Evolutionary conservation across 2,113 vertebrate species (phyloP).

Genomic region (Balaeniceps rex): DNA sequence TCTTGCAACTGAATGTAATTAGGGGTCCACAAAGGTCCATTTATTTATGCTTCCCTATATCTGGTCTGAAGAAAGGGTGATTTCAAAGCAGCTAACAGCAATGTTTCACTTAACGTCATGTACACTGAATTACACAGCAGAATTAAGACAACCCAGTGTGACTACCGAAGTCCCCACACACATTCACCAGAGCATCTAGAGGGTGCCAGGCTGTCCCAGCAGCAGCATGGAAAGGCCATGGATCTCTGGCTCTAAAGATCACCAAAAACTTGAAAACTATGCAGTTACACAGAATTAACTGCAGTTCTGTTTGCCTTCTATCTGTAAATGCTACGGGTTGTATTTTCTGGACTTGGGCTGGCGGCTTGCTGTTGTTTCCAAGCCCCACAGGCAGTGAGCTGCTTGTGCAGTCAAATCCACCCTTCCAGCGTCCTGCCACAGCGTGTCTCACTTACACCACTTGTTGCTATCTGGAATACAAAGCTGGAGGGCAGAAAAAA

Average conservation of each 20-base stretch:
- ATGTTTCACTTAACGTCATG: accelerated
- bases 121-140: not conserved
- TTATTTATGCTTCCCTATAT: not conserved
- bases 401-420: not conserved
- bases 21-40: not conserved
- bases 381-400: not conserved
- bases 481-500: not conserved
- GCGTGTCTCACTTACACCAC: not conserved
- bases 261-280: not conserved
- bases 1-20: not conserved
- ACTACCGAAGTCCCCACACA: not conserved
- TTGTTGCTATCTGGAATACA: not conserved
- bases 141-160: not conserved
- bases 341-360: not conserved
- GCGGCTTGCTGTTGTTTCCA: not conserved
- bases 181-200: not conserved
- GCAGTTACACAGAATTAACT: not conserved
- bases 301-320: not conserved
- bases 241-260: not conserved
- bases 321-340: not conserved
- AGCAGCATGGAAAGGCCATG: not conserved
- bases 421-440: not conserved
- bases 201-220: not conserved
- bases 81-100: not conserved
- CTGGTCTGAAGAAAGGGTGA: not conserved